phyloP scores from a whole-genome alignment of 1,140 invertebrate genomes.

The Macrosteles quadrilineatus region DNA sequence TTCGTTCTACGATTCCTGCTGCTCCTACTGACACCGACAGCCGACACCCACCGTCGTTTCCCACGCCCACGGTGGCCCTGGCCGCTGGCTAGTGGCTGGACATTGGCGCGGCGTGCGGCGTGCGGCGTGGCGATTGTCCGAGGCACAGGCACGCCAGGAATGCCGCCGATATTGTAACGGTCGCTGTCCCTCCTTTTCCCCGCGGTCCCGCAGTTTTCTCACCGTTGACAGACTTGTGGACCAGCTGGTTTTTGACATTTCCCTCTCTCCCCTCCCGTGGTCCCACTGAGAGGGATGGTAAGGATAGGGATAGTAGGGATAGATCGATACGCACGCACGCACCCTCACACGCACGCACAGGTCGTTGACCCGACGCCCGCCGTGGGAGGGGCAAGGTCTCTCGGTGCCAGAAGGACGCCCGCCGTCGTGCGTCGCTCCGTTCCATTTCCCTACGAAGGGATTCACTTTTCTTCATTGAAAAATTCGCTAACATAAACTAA shows the following conservation, averaged over 20 bases:
- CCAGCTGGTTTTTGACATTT: conserved; percentile 14
- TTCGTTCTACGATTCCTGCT: too few species aligned
- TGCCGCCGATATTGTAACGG: conserved; percentile 2
- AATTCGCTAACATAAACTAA: too few species aligned
- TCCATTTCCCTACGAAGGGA: too few species aligned
- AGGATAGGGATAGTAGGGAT: background rate
- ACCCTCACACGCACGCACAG: background rate
- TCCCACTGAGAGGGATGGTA: background rate
- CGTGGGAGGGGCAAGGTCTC: conserved; percentile 1
- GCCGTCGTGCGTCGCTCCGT: too few species aligned
- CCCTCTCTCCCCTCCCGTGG: background rate
- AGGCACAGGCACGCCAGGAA: background rate
- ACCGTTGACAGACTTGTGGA: conserved; percentile 1
- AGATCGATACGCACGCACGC: background rate
- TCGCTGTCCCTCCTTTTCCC: background rate
- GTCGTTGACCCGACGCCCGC: conserved; percentile 4
- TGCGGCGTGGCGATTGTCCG: background rate
- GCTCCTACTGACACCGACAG: too few species aligned
- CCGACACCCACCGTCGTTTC: too few species aligned
- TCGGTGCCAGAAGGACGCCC: background rate
- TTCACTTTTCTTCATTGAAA: too few species aligned
- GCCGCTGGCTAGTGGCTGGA: too few species aligned
- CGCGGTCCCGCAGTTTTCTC: background rate
- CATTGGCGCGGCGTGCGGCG: too few species aligned
- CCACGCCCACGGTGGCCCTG: too few species aligned